Percentiles rank a stretch among this genome's conserved stretches.
These are phyloP conservation scores for Melanerpes aurifrons DNA, from an alignment of 2,113 vertebrate species.

Conservation along the genomic window DNA sequence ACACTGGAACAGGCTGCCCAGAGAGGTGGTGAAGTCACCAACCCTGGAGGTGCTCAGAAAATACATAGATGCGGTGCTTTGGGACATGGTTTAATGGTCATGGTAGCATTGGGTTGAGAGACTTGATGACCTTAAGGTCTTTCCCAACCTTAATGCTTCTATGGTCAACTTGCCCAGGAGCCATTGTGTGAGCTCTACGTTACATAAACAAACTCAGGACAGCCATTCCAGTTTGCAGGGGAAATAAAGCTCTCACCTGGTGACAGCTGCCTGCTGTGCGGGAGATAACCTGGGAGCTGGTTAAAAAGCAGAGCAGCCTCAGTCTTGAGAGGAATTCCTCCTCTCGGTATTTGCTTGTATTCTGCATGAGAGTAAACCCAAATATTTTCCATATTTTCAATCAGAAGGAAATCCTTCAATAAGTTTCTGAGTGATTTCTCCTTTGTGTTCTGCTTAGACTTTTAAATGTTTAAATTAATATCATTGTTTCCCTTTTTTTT, in stretches of 20 bases:
- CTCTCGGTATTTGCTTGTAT: neutral
- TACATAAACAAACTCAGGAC: neutral
- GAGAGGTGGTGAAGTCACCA: too few species aligned
- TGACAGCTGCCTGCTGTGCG: neutral
- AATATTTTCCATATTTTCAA: neutral
- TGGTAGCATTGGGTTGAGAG: too few species aligned
- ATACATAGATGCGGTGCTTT: too few species aligned
- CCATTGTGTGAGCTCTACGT: neutral
- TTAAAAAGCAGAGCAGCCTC: neutral
- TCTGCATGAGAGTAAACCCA: neutral
- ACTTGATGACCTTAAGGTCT: too few species aligned
- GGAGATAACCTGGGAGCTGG: neutral
- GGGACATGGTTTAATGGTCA: too few species aligned
- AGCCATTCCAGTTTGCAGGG: neutral
- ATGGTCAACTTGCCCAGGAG: neutral
- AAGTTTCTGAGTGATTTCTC: neutral
- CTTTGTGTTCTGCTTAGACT: neutral
- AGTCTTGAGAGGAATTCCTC: neutral
- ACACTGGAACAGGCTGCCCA: too few species aligned
- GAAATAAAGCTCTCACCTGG: neutral
- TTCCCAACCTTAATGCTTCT: too few species aligned
- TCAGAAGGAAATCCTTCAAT: neutral
- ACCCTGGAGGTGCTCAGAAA: too few species aligned
- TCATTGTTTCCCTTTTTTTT: neutral
- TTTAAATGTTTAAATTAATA: neutral